Evolutionary conservation across 2,888 invertebrate genomes (phyloP).

Genomic region (Biston stratarius): DNA sequence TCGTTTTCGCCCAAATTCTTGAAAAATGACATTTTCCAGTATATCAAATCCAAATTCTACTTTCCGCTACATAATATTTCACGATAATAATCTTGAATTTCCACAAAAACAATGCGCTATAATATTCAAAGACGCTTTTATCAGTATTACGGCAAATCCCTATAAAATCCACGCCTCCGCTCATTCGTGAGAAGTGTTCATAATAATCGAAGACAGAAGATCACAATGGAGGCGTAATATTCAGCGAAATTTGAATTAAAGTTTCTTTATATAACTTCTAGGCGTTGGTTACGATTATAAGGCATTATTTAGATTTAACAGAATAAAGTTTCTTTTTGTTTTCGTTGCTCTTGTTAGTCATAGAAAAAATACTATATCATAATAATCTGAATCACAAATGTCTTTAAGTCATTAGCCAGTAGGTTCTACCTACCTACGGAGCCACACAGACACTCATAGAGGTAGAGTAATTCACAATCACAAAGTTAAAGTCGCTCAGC

Average conservation of each 20-base stretch:
- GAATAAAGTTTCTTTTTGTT: too few species aligned
- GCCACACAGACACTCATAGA: too few species aligned
- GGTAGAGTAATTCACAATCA: too few species aligned
- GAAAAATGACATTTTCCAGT: neutral
- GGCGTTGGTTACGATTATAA: too few species aligned
- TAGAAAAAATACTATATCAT: too few species aligned
- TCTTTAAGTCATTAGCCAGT: too few species aligned
- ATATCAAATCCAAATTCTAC: constrained; percentile 10
- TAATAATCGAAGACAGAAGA: constrained; percentile 2
- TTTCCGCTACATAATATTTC: constrained; percentile 26
- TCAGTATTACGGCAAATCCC: constrained; percentile 43
- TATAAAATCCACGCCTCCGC: constrained; percentile 42
- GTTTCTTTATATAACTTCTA: neutral
- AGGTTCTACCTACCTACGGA: too few species aligned
- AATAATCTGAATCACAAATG: too few species aligned
- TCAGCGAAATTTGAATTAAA: neutral
- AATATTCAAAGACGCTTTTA: constrained; percentile 44
- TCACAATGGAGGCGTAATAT: constrained; percentile 10
- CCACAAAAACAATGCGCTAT: constrained; percentile 34
- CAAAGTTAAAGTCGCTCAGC: too few species aligned
- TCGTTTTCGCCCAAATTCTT: neutral
- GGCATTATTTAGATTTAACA: too few species aligned
- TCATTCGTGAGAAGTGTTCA: constrained; percentile 34
- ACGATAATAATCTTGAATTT: constrained; percentile 29
- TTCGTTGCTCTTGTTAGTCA: too few species aligned